phyloP scores from a whole-genome alignment of 2,113 vertebrate genomes.

The Podocnemis expansa region DNA sequence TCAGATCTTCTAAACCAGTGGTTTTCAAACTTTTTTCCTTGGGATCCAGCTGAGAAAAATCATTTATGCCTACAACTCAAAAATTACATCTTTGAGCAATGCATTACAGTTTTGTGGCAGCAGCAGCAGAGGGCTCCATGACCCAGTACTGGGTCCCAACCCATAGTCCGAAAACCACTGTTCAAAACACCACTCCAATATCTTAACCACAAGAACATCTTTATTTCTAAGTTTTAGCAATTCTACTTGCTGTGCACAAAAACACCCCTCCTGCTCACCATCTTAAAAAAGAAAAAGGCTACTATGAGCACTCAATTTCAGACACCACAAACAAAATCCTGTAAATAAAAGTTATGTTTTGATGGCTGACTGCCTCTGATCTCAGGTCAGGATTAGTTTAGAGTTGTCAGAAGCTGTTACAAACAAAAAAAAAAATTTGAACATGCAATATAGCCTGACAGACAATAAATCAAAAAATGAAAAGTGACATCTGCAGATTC shows the following conservation, averaged over 20 bases:
- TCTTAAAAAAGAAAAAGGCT: not conserved
- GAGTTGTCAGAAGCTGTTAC: conserved; percentile 53
- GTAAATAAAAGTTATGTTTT: conserved; percentile 29
- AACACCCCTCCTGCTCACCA: not conserved
- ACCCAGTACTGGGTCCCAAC: too few relatives aligned
- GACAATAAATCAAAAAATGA: conserved; percentile 68
- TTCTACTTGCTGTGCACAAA: not conserved
- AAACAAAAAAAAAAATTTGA: conserved; percentile 52
- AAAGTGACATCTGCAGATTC: conserved; percentile 54
- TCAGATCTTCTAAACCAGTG: not conserved
- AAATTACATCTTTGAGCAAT: too few relatives aligned
- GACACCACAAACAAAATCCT: conserved; percentile 7
- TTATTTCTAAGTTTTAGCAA: not conserved
- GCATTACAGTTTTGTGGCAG: too few relatives aligned
- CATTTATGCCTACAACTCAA: too few relatives aligned
- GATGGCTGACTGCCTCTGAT: conserved; percentile 17
- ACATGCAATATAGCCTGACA: conserved; percentile 52
- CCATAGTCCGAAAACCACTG: too few relatives aligned
- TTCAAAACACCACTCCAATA: not conserved
- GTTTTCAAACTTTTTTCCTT: too few relatives aligned
- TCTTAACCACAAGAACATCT: not conserved
- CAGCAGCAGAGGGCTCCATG: too few relatives aligned
- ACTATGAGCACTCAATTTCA: not conserved
- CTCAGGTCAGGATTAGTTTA: conserved; percentile 25
- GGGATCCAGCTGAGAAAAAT: too few relatives aligned